Evolutionary conservation across 2,113 vertebrate genomes (phyloP), one percentile per base, ranked within the genome.

Genomic region (Boulengeromyrus knoepffleri): DNA sequence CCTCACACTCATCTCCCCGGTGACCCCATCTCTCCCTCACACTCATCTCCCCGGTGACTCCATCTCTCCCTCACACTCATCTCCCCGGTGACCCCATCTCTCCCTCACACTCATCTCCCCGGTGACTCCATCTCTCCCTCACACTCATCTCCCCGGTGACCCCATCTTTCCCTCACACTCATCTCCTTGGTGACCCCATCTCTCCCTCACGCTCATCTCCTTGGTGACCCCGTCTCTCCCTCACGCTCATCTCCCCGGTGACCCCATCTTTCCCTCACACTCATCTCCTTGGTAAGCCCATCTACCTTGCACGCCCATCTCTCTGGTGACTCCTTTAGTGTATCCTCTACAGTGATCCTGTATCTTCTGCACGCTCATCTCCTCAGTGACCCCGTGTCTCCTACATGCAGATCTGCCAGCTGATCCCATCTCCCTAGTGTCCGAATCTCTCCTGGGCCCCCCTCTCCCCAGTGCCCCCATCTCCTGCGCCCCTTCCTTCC

Each of bases 261-360:
- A 24, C 21, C 1, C 2, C 0, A 1, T 58, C 1, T 58, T 5
- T 58, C 56, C 56, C 6, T 24, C 21, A 58, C 27, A 31, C 27
- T 1, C 31, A 36, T 31, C 31, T 31, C 31, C 31, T 1, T 1
- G 31, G 31, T 58, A 1, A 36, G 1, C 31, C 17, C 17, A 5
- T 56, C 0, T 21, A n/a, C n/a, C n/a, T n/a, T n/a, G n/a, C 17
- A 17, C 1, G 0, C 36, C 2, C 36, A 36, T 39, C 36, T 39
- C 36, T 1, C 36, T 1, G 1, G 36, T 39, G 36, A 39, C 36
- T 1, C 36, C n/a, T n/a, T n/a, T n/a, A n/a, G n/a, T n/a, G n/a
- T n/a, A n/a, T n/a, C n/a, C n/a, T 62, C 21, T 7, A 6, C 6
- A 2, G 58, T 10, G 58, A n/a, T n/a, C 58, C 58, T 8, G 58